These are phyloP conservation scores for Mormoops blainvillei DNA, from an alignment of 2,113 vertebrate species.

Conservation along the genomic window DNA sequence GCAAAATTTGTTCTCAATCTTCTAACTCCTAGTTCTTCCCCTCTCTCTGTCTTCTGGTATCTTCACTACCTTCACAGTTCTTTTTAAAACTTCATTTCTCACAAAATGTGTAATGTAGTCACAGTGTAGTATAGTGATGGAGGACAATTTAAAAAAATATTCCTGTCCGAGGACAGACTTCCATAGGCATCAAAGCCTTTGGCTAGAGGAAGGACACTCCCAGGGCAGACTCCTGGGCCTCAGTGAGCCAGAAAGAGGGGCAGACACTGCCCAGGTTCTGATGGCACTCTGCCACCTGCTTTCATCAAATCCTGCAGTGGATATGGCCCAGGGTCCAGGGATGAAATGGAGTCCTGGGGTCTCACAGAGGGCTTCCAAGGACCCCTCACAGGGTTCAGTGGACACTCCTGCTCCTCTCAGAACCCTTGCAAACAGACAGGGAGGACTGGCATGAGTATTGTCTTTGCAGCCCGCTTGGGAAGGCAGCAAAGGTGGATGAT, in stretches of 20 bases:
- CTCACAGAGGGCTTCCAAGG: neutral
- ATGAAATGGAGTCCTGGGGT: neutral
- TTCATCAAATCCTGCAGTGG: fast-evolving
- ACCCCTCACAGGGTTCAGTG: neutral
- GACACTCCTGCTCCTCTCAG: neutral
- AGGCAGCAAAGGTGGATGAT: neutral
- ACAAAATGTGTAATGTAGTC: neutral
- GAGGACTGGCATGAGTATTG: neutral
- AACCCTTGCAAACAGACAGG: neutral
- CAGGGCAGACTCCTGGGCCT: neutral
- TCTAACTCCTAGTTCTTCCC: neutral
- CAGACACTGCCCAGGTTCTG: neutral
- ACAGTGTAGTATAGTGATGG: neutral
- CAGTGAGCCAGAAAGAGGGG: neutral
- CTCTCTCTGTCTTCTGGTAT: neutral
- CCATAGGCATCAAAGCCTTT: neutral
- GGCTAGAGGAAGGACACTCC: neutral
- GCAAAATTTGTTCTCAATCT: neutral
- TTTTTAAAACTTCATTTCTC: neutral
- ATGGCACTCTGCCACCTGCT: neutral
- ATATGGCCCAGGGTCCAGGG: neutral
- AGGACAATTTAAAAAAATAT: neutral
- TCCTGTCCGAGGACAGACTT: neutral
- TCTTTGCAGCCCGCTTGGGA: neutral
- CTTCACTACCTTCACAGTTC: neutral